phyloP scores from a whole-genome alignment of 2,888 invertebrate genomes.

The Tanytarsus gracilentus region DNA sequence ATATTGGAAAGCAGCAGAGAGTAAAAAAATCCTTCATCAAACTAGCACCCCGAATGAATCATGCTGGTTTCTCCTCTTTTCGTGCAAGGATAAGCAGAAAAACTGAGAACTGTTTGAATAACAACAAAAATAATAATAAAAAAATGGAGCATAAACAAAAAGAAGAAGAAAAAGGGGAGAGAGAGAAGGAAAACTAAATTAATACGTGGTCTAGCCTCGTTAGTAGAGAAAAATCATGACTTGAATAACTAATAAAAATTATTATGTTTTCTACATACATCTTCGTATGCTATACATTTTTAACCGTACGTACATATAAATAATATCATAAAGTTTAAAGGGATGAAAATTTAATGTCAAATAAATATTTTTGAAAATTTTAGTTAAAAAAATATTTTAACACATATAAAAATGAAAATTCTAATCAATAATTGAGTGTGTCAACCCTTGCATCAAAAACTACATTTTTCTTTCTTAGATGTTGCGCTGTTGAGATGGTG shows the following conservation, averaged over 20 bases:
- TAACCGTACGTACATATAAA: slow-evolving; percentile 10
- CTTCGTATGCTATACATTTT: slow-evolving; percentile 6
- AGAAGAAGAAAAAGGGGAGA: too few species aligned
- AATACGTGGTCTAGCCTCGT: slow-evolving; percentile 30
- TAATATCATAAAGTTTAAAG: too few species aligned
- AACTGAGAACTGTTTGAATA: slow-evolving; percentile 18
- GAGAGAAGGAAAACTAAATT: slow-evolving; percentile 23
- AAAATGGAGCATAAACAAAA: slow-evolving; percentile 19
- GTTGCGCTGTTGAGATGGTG: too few species aligned
- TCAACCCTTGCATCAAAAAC: too few species aligned
- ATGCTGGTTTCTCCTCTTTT: background rate
- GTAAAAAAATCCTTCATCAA: background rate
- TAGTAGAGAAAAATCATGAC: slow-evolving; percentile 28
- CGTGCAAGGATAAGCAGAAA: slow-evolving; percentile 5
- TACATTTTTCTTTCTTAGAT: slow-evolving; percentile 13
- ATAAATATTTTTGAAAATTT: background rate
- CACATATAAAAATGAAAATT: too few species aligned
- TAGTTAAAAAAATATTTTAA: too few species aligned
- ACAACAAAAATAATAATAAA: slow-evolving; percentile 6
- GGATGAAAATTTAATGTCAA: background rate
- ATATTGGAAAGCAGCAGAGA: too few species aligned
- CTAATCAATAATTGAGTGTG: too few species aligned
- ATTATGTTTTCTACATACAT: slow-evolving; percentile 7
- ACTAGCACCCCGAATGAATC: slow-evolving; percentile 2
- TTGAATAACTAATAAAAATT: slow-evolving; percentile 28